Conservation (phyloP, 2,113 vertebrate genomes). For the Thryonomys swinderianus region DNA sequence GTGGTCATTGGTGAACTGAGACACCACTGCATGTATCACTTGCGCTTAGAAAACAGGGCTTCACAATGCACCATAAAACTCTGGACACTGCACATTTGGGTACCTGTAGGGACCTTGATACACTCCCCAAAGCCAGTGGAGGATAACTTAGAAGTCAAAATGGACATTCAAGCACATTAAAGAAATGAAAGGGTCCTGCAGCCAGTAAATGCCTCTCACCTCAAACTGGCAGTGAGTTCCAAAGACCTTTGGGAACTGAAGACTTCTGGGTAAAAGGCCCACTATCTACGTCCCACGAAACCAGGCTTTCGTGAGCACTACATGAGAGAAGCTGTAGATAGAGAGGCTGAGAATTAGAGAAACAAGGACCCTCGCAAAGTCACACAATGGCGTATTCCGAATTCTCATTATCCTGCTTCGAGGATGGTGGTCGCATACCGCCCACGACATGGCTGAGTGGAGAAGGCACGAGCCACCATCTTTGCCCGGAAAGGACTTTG, state of each 20-base stretch:
- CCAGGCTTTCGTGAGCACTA: background rate
- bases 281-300: background rate
- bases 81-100: background rate
- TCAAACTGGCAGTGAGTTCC: background rate
- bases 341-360: background rate
- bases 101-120: no score
- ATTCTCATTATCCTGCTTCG: no score
- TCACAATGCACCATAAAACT: no score
- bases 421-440: rapidly evolving
- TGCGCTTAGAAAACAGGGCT: background rate
- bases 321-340: background rate
- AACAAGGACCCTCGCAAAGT: background rate
- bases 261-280: background rate
- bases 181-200: background rate
- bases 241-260: background rate
- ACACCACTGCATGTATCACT: background rate
- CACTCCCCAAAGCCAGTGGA: background rate
- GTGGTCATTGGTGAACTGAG: background rate
- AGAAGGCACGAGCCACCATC: rapidly evolving
- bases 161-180: background rate
- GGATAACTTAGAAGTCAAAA: background rate
- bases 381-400: background rate
- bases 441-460: no score
- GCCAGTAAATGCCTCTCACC: background rate
- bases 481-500: background rate